A percentile compares a stretch with the other conserved stretches of the same genome.
phyloP scores from a whole-genome alignment of 2,113 vertebrate species.

The Mixornis gularis region DNA sequence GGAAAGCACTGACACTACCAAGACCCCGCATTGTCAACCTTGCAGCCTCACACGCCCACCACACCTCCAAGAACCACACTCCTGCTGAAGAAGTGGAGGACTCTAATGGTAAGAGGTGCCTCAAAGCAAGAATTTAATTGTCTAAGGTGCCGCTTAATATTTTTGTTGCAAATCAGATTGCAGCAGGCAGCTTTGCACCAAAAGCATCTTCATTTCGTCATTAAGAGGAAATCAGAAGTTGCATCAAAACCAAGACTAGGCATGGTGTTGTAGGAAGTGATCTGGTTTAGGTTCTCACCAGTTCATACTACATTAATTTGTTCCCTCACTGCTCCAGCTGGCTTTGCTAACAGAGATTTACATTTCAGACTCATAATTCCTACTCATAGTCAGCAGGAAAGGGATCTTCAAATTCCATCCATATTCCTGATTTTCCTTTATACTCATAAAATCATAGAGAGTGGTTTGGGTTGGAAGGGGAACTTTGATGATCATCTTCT shows the following conservation, averaged over 20 bases:
- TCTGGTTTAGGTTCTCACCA: neutral
- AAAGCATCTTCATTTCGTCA: neutral
- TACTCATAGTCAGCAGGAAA: neutral
- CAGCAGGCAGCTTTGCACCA: neutral
- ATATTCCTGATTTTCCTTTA: neutral
- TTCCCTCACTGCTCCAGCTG: neutral
- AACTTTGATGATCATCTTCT: neutral
- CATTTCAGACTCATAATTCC: neutral
- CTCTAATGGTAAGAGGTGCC: constrained; percentile 78
- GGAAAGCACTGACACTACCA: constrained; percentile 88
- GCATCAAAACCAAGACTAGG: neutral
- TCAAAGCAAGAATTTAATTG: constrained; percentile 25
- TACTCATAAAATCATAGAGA: neutral
- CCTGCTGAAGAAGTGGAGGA: constrained; percentile 76
- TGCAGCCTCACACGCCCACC: constrained; percentile 79
- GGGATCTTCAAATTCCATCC: neutral
- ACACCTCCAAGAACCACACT: constrained; percentile 68
- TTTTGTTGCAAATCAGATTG: neutral
- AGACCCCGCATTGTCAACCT: constrained; percentile 85
- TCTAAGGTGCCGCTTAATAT: constrained; percentile 51
- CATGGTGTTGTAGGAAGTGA: neutral
- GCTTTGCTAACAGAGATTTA: neutral
- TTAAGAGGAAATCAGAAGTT: neutral
- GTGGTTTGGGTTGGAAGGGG: neutral
- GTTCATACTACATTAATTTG: neutral